A percentile compares a stretch with the other conserved stretches of the same genome.
Evolutionary conservation across 30 jellyfish, hydroid and myxozoan genomes (phyloP).

Genomic region (Calvadosia cruxmelitensis): DNA sequence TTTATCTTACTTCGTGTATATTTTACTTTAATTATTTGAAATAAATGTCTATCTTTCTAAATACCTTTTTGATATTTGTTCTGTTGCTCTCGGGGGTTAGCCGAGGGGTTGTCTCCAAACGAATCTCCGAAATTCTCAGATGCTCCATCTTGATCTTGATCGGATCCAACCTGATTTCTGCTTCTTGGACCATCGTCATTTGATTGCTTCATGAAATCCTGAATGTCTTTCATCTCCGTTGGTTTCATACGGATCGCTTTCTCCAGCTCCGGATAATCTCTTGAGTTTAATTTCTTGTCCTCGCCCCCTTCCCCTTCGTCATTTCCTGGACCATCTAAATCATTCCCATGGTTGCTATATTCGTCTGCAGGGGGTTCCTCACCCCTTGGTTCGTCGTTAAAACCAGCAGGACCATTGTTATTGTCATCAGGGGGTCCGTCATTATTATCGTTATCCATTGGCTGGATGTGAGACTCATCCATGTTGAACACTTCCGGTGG

Average conservation of each 20-base stretch:
- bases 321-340: not conserved
- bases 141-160: too few relatives aligned
- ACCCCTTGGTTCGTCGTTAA: not conserved
- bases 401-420: not conserved
- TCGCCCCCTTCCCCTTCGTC: not conserved
- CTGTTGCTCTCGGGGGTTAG: too few relatives aligned
- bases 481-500: not conserved
- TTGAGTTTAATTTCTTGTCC: not conserved
- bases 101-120: too few relatives aligned
- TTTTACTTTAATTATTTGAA: too few relatives aligned
- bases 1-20: too few relatives aligned
- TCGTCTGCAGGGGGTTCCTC: too few relatives aligned
- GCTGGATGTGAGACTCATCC: not conserved
- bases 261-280: constrained; percentile 8
- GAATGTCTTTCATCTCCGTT: constrained; percentile 24
- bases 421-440: not conserved
- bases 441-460: not conserved
- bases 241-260: constrained; percentile 26
- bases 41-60: too few relatives aligned
- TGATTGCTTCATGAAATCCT: constrained; percentile 15
- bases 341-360: not conserved
- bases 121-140: too few relatives aligned
- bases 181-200: constrained; percentile 1
- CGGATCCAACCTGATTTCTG: too few relatives aligned
- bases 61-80: too few relatives aligned